Evolutionary conservation across 2,113 vertebrate genomes (phyloP).

Genomic region (Antechinus flavipes): DNA sequence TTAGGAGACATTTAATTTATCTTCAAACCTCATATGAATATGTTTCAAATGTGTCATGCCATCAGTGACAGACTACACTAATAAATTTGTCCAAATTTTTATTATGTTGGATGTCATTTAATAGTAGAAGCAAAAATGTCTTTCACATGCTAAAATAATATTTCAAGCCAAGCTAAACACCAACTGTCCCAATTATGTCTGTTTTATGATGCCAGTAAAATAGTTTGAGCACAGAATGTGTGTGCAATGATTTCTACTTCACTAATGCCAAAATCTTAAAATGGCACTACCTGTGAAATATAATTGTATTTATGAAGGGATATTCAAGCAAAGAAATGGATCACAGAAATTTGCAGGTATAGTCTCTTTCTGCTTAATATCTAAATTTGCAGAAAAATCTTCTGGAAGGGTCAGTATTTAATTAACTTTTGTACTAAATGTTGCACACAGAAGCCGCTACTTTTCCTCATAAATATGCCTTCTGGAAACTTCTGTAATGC

Average conservation of each 20-base stretch:
- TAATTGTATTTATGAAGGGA: conserved; percentile 9
- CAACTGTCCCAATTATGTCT: conserved; percentile 38
- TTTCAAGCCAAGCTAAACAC: conserved; percentile 52
- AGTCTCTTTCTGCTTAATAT: conserved; percentile 66
- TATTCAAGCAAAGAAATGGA: conserved; percentile 44
- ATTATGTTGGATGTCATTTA: conserved; percentile 44
- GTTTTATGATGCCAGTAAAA: conserved; percentile 59
- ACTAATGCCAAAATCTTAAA: conserved; percentile 50
- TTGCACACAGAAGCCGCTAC: conserved; percentile 75
- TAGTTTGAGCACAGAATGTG: conserved; percentile 12
- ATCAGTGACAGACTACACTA: neutral
- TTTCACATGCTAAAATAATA: conserved; percentile 50
- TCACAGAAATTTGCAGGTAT: conserved; percentile 16
- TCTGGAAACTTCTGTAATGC: conserved; percentile 83
- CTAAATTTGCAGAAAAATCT: conserved; percentile 67
- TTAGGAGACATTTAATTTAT: conserved; percentile 29
- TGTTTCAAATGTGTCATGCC: conserved; percentile 41
- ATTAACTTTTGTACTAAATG: conserved; percentile 82
- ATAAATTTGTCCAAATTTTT: conserved; percentile 42
- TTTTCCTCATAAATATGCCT: conserved; percentile 83
- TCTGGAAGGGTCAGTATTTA: conserved; percentile 79
- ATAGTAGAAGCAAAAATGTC: conserved; percentile 17
- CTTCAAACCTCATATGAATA: conserved; percentile 53
- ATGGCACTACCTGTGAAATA: neutral
- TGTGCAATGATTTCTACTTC: conserved; percentile 40